Base-by-base conservation (phyloP, 1,140 invertebrate species). In the Pachyrhynchus sulphureomaculatus region DNA sequence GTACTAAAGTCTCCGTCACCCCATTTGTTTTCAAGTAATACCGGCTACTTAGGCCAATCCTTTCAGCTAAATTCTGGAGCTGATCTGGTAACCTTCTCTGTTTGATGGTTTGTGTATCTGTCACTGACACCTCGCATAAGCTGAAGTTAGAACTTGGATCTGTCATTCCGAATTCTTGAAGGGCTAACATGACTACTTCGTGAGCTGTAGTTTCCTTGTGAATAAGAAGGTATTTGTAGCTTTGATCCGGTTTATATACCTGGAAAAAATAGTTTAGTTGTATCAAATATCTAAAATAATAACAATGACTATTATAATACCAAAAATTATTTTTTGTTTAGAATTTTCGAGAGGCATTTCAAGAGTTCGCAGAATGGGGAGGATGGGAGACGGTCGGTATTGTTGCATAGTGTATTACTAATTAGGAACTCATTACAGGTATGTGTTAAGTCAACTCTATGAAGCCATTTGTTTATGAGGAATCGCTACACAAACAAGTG, bases 21-120 rank as follows among this genome's bases (percentile, higher is more conserved):
- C 91, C 89, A 75, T 96, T 97, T 37, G 94, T 96, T 81, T 98
- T 99, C 58, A 99, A 79, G 80, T 99, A 99, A 80, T 99, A 99
- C 69, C 94, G 86, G 36, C 84, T 90, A 70, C 88, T 92, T 4
- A 94, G 82, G 26, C 85, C 93, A 63, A 99, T 95, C 61, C 95
- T 80, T 75, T 99, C 97, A 0, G 96, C 95, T 24, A 99, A 81
- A 81, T 99, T 98, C 73, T 94, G 90, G 59, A 99, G 77, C 64
- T 95, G 89, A 77, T 99, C 96, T 18, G 95, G 95, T 48, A 99
- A 79, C 20, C 96, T 84, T 49, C 94, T 88, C 75, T 99, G 96
- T 76, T 99, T 99, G 34, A 98, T 95, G 68, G 98, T 92, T 34
- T 93, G 91, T 17, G 92, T 92, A 73, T 95, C 92, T 10, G 92